These are phyloP conservation scores for Myodes glareolus DNA, from an alignment of 2,113 vertebrate genomes.

Conservation along the genomic window DNA sequence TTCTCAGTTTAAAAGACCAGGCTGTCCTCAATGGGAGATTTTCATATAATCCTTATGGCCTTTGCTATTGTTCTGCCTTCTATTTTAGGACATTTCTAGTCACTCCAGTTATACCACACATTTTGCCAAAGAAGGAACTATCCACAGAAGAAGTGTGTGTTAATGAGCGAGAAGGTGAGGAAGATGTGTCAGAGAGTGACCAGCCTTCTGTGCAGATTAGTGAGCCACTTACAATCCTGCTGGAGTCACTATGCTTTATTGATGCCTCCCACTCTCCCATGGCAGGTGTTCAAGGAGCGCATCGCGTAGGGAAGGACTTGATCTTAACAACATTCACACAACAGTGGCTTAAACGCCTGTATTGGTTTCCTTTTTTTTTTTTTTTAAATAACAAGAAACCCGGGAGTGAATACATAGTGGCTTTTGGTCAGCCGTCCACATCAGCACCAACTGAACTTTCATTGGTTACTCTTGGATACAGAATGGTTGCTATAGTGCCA, in stretches of 20 bases:
- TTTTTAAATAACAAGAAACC: too few species aligned
- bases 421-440: background rate
- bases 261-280: rapidly evolving
- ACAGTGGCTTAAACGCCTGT: background rate
- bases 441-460: background rate
- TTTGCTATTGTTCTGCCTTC: background rate
- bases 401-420: background rate
- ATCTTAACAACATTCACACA: too few species aligned
- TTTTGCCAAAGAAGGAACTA: background rate
- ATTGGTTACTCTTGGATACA: background rate
- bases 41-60: background rate
- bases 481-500: background rate
- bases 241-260: background rate
- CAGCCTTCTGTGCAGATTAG: background rate
- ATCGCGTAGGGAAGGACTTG: background rate
- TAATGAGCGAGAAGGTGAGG: background rate
- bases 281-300: background rate
- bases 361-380: background rate
- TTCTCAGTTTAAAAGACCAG: background rate
- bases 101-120: too few species aligned
- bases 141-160: background rate
- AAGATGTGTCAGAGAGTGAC: too few species aligned
- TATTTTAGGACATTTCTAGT: background rate
- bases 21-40: background rate
- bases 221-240: background rate